Conservation (phyloP, 1,140 invertebrate genomes). For the Listronotus bonariensis region DNA sequence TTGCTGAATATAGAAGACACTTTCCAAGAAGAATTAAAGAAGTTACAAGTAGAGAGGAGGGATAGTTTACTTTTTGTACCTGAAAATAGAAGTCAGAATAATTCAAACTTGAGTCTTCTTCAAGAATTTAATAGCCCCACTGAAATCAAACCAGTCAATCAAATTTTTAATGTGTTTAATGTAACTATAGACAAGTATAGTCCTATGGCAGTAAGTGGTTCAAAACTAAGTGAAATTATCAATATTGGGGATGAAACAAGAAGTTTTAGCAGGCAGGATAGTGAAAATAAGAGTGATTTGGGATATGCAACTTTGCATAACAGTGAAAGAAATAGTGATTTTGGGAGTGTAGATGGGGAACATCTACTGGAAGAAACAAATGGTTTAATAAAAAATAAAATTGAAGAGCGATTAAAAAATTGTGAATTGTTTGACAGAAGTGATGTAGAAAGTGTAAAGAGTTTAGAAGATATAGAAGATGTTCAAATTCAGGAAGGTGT, state of each 20-base stretch:
- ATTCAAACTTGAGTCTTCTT: slow-evolving; percentile 41
- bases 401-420: slow-evolving; percentile 23
- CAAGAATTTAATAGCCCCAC: slow-evolving; percentile 48
- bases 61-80: slow-evolving; percentile 56
- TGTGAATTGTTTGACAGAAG: slow-evolving; percentile 8
- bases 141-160: slow-evolving; percentile 50
- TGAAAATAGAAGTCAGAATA: slow-evolving; percentile 49
- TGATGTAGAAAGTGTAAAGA: not conserved
- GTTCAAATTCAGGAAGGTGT: not conserved
- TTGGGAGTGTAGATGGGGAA: slow-evolving; percentile 30
- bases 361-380: slow-evolving; percentile 29
- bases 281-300: slow-evolving; percentile 32
- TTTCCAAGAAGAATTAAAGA: slow-evolving; percentile 62
- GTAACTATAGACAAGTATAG: slow-evolving; percentile 48
- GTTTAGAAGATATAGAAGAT: not conserved
- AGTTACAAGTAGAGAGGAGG: slow-evolving; percentile 56
- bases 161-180: slow-evolving; percentile 54
- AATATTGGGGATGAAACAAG: slow-evolving; percentile 22
- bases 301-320: slow-evolving; percentile 30
- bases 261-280: slow-evolving; percentile 26
- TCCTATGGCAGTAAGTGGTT: slow-evolving; percentile 35
- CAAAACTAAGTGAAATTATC: slow-evolving; percentile 42
- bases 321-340: slow-evolving; percentile 31
- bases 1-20: slow-evolving; percentile 60
- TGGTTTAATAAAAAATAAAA: slow-evolving; percentile 15